phyloP scores from a whole-genome alignment of 2,888 invertebrate species.

The Tetheella fluctuosa region DNA sequence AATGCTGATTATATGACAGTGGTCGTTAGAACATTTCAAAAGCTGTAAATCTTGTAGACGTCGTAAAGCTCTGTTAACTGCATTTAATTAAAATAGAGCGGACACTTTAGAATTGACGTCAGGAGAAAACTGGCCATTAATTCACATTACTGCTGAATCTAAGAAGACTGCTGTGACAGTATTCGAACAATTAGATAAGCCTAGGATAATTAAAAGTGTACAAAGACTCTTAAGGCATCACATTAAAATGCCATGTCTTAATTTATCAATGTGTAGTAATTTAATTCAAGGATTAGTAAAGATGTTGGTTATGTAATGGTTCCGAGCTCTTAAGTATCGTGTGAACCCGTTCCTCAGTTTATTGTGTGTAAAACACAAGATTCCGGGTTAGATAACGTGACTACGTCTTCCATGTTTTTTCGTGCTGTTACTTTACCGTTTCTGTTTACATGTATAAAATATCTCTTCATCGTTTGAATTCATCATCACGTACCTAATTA shows the following conservation, averaged over 20 bases:
- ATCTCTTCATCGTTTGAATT: neutral
- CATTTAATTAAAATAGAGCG: constrained; percentile 4
- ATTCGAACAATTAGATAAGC: neutral
- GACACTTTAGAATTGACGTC: neutral
- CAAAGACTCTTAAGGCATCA: neutral
- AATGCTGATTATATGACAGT: neutral
- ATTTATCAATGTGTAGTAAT: neutral
- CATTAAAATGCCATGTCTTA: neutral
- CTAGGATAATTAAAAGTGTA: neutral
- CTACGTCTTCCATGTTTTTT: constrained; percentile 18
- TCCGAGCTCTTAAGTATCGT: constrained; percentile 24
- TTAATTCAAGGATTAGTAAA: constrained; percentile 1
- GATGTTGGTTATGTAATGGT: constrained; percentile 25
- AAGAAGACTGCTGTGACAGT: neutral
- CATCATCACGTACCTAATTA: neutral
- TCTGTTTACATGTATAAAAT: neutral
- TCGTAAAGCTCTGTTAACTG: neutral
- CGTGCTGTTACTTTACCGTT: constrained; percentile 23
- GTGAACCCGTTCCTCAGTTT: constrained; percentile 31
- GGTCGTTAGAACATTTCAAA: neutral
- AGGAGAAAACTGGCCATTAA: neutral
- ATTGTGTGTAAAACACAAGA: constrained; percentile 25
- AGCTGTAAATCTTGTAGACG: neutral
- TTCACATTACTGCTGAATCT: neutral
- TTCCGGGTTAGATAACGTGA: constrained; percentile 29